These are phyloP conservation scores for Erinaceus europaeus DNA, from an alignment of 2,113 vertebrate genomes.

Conservation along the genomic window DNA sequence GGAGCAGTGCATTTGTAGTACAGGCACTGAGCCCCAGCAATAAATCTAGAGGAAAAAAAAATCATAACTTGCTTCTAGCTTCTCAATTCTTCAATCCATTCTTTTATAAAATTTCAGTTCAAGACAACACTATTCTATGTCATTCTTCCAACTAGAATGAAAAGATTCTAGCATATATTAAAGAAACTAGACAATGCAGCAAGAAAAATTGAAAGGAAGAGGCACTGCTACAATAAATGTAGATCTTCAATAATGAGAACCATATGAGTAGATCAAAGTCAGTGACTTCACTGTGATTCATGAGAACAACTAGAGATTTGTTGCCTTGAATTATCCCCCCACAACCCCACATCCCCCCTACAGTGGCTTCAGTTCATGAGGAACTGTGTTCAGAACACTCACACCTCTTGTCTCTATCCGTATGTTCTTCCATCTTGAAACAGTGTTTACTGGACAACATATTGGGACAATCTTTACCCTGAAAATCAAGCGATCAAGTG, in stretches of 20 bases:
- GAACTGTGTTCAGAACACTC: no score
- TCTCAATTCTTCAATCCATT: neutral
- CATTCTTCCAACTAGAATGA: neutral
- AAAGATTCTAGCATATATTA: neutral
- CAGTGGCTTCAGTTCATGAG: no score
- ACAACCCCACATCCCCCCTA: no score
- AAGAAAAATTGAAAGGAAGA: neutral
- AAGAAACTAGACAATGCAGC: neutral
- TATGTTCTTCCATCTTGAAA: neutral
- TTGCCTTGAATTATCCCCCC: neutral
- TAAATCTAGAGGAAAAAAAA: no score
- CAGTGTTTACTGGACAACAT: rapidly evolving
- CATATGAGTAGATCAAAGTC: neutral
- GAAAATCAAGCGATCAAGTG: neutral
- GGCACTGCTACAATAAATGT: neutral
- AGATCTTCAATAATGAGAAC: neutral
- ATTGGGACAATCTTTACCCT: neutral
- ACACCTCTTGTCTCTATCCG: no score
- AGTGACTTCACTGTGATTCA: neutral
- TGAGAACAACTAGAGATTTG: neutral
- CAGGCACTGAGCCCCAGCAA: no score
- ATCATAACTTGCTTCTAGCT: neutral
- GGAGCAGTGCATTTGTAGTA: no score
- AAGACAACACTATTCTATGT: neutral
- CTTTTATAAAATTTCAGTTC: neutral